Conservation (phyloP, 2,797 vertebrate species). For the Bryconaethiops microstoma region DNA sequence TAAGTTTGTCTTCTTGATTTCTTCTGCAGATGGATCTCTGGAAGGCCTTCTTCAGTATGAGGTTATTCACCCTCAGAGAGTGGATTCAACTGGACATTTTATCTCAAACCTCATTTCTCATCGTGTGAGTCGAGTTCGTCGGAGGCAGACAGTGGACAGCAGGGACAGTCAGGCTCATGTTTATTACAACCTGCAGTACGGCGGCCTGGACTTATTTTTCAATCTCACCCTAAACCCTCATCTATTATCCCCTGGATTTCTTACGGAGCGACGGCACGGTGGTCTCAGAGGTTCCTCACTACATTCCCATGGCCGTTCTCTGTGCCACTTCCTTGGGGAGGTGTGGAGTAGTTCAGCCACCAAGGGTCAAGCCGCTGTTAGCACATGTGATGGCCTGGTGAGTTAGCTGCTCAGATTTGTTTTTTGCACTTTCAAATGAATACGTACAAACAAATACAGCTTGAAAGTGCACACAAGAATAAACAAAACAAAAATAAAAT, state of each 20-base stretch:
- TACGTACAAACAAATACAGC: too few species aligned
- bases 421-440: too few species aligned
- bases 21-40: constrained; percentile 61
- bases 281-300: constrained; percentile 77
- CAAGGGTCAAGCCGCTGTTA: constrained; percentile 85
- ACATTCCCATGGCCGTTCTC: constrained; percentile 53
- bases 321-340: constrained; percentile 88
- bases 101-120: constrained; percentile 89
- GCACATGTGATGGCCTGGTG: constrained; percentile 92
- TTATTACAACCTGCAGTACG: constrained; percentile 84
- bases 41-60: constrained; percentile 73
- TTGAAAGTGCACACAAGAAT: too few species aligned
- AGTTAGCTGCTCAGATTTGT: constrained; percentile 74
- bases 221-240: constrained; percentile 88
- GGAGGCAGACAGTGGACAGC: constrained; percentile 73
- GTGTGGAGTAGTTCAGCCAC: constrained; percentile 73
- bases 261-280: constrained; percentile 84
- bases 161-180: constrained; percentile 58
- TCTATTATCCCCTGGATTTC: constrained; percentile 86
- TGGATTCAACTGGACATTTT: constrained; percentile 87
- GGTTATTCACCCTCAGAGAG: constrained; percentile 87
- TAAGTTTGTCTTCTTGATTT: constrained; percentile 10
- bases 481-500: too few species aligned
- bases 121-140: constrained; percentile 75
- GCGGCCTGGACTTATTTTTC: constrained; percentile 80